Evolutionary conservation across 2,113 vertebrate genomes (phyloP).

Genomic region (Vidua chalybeata): DNA sequence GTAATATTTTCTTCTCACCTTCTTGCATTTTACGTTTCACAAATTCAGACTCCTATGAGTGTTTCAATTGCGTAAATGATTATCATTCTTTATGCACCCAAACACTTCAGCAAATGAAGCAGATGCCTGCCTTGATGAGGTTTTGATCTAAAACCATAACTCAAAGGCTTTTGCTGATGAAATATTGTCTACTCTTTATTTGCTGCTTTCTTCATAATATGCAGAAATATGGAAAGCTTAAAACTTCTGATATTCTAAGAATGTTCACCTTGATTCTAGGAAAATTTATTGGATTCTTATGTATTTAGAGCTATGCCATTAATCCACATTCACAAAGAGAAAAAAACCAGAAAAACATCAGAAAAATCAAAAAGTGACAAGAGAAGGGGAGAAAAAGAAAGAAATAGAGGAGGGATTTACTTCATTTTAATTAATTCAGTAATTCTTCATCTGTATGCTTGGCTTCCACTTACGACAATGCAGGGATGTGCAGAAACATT

Average conservation of each 20-base stretch:
- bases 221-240: background rate
- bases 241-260: background rate
- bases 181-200: background rate
- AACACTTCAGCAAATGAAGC: background rate
- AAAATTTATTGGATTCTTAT: background rate
- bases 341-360: background rate
- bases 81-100: background rate
- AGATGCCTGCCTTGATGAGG: background rate
- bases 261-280: background rate
- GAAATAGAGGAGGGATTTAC: background rate
- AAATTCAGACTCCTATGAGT: background rate
- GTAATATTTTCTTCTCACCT: background rate
- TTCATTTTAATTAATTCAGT: slow-evolving; percentile 18
- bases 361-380: background rate
- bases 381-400: background rate
- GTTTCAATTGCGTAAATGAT: background rate
- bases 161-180: background rate
- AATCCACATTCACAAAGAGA: background rate
- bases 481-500: background rate
- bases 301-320: background rate
- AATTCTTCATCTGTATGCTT: slow-evolving; percentile 42
- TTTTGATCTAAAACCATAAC: background rate
- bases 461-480: background rate
- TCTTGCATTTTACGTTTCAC: background rate
- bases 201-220: background rate